Evolutionary conservation across 53 echinoderm and acorn worm genomes (phyloP).

Genomic region (Holothuria scabra): DNA sequence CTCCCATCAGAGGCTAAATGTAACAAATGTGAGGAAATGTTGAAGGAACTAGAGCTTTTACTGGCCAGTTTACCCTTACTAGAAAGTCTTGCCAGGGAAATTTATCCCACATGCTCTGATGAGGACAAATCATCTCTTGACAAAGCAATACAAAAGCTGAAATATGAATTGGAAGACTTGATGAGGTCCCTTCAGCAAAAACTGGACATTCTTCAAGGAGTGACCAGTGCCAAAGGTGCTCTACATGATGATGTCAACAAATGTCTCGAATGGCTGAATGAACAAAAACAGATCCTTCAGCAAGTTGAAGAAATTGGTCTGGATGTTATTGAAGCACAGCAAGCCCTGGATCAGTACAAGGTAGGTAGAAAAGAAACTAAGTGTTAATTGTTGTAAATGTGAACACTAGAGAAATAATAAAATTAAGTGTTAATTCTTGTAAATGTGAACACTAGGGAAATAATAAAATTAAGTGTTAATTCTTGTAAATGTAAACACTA

Average conservation of each 20-base stretch:
- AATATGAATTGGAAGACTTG: constrained; percentile 56
- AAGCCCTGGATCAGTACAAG: constrained; percentile 72
- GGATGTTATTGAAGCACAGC: constrained; percentile 65
- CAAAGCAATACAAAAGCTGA: constrained; percentile 64
- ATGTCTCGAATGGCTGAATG: constrained; percentile 72
- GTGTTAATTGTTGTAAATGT: no score
- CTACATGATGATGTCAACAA: constrained; percentile 69
- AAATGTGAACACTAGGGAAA: no score
- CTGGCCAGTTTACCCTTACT: constrained; percentile 53
- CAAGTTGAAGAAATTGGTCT: constrained; percentile 63
- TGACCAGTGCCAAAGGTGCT: constrained; percentile 65
- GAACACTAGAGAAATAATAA: no score
- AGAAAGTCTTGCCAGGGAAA: constrained; percentile 62
- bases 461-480: no score
- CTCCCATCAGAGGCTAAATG: constrained; percentile 79
- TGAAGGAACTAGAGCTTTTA: constrained; percentile 58
- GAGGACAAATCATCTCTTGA: constrained; percentile 64
- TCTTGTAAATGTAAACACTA: no score
- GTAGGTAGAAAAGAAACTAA: constrained; percentile 38
- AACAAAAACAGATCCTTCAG: constrained; percentile 57
- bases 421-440: no score
- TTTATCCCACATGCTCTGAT: constrained; percentile 67
- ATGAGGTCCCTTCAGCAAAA: constrained; percentile 59
- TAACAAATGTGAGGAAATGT: constrained; percentile 68
- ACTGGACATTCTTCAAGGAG: constrained; percentile 63